Percentiles rank a stretch among this genome's conserved stretches.
Evolutionary conservation across 1,140 invertebrate genomes (phyloP).

Genomic region (Drosophila seguyi): DNA sequence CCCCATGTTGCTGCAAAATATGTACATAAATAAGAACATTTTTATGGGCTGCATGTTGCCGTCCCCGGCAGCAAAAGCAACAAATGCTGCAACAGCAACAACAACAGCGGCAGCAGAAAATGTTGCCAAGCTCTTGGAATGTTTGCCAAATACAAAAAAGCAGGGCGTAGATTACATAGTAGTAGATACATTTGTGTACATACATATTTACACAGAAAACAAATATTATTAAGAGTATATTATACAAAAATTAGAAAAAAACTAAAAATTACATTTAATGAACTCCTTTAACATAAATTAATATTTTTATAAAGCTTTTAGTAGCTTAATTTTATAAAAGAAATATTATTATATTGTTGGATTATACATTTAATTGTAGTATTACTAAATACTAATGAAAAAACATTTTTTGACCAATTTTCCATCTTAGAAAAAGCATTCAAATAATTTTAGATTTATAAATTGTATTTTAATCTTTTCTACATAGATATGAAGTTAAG

Average conservation of each 20-base stretch:
- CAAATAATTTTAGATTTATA: no score
- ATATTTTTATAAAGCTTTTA: no score
- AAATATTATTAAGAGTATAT: no score
- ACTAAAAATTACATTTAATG: no score
- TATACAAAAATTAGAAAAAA: no score
- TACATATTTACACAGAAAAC: conserved; percentile 9
- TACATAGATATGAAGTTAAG: background rate
- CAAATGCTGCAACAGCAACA: conserved; percentile 25
- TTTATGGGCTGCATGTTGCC: conserved; percentile 55
- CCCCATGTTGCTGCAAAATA: conserved; percentile 43
- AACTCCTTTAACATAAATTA: no score
- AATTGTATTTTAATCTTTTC: background rate
- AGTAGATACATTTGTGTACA: conserved; percentile 10
- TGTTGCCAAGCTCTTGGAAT: conserved; percentile 68
- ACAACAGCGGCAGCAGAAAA: conserved; percentile 33
- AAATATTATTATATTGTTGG: no score
- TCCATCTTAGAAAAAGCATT: no score
- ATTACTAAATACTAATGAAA: no score
- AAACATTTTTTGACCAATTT: no score
- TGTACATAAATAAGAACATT: conserved; percentile 66
- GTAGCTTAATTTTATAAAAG: no score
- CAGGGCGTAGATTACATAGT: conserved; percentile 66
- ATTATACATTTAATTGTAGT: no score
- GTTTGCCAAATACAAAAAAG: conserved; percentile 77
- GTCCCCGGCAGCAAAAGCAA: conserved; percentile 24